Conservation (phyloP, 2,888 invertebrate genomes). For the Drosophila putrida region DNA sequence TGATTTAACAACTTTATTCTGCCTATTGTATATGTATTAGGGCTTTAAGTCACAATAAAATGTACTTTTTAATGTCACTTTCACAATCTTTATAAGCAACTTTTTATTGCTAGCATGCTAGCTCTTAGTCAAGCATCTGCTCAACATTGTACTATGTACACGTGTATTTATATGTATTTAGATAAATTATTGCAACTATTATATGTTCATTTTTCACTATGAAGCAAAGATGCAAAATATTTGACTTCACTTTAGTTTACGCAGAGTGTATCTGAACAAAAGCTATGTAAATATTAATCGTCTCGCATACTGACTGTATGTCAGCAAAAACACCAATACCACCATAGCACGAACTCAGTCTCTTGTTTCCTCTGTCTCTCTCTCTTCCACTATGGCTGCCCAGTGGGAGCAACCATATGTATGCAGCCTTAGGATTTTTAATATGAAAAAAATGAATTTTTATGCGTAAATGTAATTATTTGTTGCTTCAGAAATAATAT, state of each 20-base stretch:
- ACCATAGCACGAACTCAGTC: constrained; percentile 23
- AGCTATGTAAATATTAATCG: constrained; percentile 37
- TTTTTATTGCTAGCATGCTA: constrained; percentile 12
- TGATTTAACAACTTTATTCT: constrained; percentile 75
- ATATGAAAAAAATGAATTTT: neutral
- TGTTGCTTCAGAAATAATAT: neutral
- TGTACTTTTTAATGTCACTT: constrained; percentile 32
- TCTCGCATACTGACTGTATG: constrained; percentile 30
- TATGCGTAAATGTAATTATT: neutral
- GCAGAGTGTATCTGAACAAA: constrained; percentile 58
- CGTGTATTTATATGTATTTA: constrained; percentile 17
- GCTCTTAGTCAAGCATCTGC: constrained; percentile 24
- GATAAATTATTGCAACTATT: constrained; percentile 26
- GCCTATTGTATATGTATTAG: constrained; percentile 66
- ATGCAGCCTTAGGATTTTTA: neutral
- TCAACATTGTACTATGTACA: constrained; percentile 7
- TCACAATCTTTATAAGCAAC: constrained; percentile 40
- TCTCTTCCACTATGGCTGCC: constrained; percentile 25
- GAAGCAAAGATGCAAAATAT: constrained; percentile 27
- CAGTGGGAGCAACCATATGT: constrained; percentile 19
- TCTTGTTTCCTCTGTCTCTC: constrained; percentile 32
- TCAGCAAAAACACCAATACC: constrained; percentile 31
- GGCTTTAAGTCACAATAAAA: constrained; percentile 18
- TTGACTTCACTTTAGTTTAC: constrained; percentile 38
- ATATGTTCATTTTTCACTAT: constrained; percentile 13